Conservation (phyloP, 2,113 vertebrate genomes). For the Pseudopodoces humilis region DNA sequence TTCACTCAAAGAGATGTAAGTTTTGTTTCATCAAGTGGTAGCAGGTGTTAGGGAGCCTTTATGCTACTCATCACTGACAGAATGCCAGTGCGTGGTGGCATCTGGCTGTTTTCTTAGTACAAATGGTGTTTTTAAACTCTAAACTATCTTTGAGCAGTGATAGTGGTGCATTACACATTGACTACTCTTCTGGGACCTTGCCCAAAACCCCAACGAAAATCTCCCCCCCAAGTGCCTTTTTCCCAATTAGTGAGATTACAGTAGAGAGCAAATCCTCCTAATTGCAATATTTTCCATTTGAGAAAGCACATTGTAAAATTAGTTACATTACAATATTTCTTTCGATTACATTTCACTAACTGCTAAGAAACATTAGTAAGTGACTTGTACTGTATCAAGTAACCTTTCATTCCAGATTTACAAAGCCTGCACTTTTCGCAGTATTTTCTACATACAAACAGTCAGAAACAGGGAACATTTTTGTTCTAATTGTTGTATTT, state of each 20-base stretch:
- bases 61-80: background rate
- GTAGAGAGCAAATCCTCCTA: background rate
- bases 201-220: background rate
- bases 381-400: background rate
- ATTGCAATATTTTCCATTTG: background rate
- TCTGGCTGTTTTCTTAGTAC: conserved; percentile 44
- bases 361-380: background rate
- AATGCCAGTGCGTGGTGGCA: background rate
- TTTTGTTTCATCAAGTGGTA: conserved; percentile 60
- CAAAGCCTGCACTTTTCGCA: background rate
- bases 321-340: background rate
- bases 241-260: background rate
- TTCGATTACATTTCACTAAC: background rate
- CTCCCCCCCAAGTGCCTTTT: background rate
- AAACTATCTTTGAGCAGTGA: background rate
- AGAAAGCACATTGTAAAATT: background rate
- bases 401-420: background rate
- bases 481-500: background rate
- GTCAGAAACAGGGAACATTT: background rate
- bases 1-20: conserved; percentile 30
- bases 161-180: background rate
- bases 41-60: conserved; percentile 53
- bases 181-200: background rate
- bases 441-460: background rate
- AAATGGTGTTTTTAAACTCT: background rate